These are phyloP conservation scores for Sebastes wilsoni DNA, from an alignment of 2,797 vertebrate species.

Conservation along the genomic window DNA sequence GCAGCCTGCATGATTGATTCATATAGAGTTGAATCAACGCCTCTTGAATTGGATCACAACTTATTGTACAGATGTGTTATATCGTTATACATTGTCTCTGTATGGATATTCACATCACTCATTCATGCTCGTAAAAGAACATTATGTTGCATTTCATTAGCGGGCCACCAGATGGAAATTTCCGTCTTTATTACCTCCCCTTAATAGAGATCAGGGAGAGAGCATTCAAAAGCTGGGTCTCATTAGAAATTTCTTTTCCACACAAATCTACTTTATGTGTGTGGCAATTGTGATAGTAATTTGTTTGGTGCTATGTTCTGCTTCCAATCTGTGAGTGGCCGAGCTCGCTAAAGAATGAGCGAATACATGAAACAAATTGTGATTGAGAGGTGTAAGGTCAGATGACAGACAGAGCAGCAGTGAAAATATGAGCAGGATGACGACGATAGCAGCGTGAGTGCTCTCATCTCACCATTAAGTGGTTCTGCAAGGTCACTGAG, in stretches of 20 bases:
- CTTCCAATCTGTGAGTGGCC: background rate
- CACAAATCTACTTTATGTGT: background rate
- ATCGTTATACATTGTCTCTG: background rate
- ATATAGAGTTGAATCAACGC: background rate
- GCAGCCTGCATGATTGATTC: background rate
- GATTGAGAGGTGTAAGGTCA: background rate
- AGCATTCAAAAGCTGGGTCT: background rate
- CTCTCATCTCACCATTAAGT: background rate
- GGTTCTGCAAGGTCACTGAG: slow-evolving; percentile 9
- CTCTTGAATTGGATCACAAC: background rate
- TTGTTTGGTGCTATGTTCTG: background rate
- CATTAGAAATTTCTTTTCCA: background rate
- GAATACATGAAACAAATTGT: background rate
- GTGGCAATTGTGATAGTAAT: background rate
- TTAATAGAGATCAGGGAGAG: background rate
- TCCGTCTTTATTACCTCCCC: background rate
- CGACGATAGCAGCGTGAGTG: background rate
- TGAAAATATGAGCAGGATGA: background rate
- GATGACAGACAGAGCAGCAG: background rate
- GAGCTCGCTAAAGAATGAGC: background rate
- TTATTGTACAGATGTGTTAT: background rate
- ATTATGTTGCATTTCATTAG: slow-evolving; percentile 14
- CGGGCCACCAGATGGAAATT: slow-evolving; percentile 3
- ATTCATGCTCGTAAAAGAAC: background rate
- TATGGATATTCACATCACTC: background rate